These are phyloP conservation scores for Rhingia rostrata DNA, from an alignment of 2,888 invertebrate genomes.

Conservation along the genomic window DNA sequence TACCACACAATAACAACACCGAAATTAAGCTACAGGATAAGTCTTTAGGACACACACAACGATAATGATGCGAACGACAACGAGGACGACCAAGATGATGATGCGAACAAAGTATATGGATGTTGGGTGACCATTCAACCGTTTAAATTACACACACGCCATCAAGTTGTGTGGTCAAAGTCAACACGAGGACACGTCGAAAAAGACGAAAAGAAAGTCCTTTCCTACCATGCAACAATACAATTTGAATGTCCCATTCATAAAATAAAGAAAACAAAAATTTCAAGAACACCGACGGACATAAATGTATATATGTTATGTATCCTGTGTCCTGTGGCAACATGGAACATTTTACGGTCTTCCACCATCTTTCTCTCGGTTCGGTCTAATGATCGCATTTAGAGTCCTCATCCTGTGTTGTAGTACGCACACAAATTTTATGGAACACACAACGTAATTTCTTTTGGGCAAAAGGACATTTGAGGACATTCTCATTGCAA, in stretches of 20 bases:
- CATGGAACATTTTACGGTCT: slow-evolving; percentile 29
- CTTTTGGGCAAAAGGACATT: slow-evolving; percentile 53
- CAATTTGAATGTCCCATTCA: slow-evolving; percentile 70
- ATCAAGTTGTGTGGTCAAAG: slow-evolving; percentile 68
- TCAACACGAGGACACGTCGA: slow-evolving; percentile 33
- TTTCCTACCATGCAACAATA: slow-evolving; percentile 56
- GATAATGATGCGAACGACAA: slow-evolving; percentile 18
- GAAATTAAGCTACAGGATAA: slow-evolving; percentile 46
- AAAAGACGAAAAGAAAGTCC: slow-evolving; percentile 22
- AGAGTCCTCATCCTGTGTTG: slow-evolving; percentile 48
- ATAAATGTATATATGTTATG: slow-evolving; percentile 11
- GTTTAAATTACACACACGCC: slow-evolving; percentile 73
- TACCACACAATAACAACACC: slow-evolving; percentile 31
- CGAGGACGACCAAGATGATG: slow-evolving; percentile 17
- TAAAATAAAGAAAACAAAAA: slow-evolving; percentile 35
- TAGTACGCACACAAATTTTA: slow-evolving; percentile 29
- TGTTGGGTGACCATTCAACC: slow-evolving; percentile 67
- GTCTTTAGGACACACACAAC: slow-evolving; percentile 32
- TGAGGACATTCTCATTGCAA: slow-evolving; percentile 61
- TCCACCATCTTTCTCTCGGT: slow-evolving; percentile 26
- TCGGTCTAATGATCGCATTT: slow-evolving; percentile 65
- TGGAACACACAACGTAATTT: slow-evolving; percentile 50
- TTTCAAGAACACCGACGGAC: slow-evolving; percentile 6
- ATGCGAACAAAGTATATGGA: slow-evolving; percentile 47
- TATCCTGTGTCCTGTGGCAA: slow-evolving; percentile 39